phyloP scores from a whole-genome alignment of 2,113 vertebrate species.

The Polypterus bichir region DNA sequence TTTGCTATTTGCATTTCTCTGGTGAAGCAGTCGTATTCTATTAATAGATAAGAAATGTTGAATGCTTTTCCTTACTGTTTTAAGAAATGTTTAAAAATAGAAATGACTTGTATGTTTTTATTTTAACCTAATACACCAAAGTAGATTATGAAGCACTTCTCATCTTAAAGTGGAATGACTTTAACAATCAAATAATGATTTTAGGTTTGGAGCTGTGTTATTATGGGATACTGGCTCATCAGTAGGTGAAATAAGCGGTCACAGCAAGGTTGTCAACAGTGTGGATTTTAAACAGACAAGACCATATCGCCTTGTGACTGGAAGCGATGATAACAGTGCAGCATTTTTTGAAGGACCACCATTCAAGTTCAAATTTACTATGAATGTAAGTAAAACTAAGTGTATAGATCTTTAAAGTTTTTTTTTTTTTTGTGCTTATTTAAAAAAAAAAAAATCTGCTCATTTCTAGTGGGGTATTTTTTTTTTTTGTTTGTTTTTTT shows the following conservation, averaged over 20 bases:
- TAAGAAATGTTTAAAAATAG: neutral
- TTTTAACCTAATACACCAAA: neutral
- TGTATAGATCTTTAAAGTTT: too few relatives aligned
- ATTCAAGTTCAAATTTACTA: conserved; percentile 84
- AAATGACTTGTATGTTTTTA: neutral
- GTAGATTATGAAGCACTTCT: too few relatives aligned
- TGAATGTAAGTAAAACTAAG: conserved; percentile 54
- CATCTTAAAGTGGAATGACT: too few relatives aligned
- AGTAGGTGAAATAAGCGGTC: conserved; percentile 74
- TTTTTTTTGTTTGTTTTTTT: neutral
- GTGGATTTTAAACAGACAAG: conserved; percentile 83
- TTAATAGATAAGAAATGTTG: too few relatives aligned
- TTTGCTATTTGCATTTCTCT: too few relatives aligned
- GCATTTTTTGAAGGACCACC: conserved; percentile 86
- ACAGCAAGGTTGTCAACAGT: conserved; percentile 81
- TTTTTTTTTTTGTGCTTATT: too few relatives aligned
- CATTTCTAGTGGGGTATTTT: too few relatives aligned
- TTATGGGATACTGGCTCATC: conserved; percentile 88
- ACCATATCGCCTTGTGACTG: conserved; percentile 71
- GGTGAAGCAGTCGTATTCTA: too few relatives aligned
- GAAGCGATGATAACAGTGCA: conserved; percentile 69
- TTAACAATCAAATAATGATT: conserved; percentile 1
- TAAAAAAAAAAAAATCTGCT: too few relatives aligned
- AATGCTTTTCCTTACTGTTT: neutral
- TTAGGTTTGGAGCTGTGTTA: conserved; percentile 81